Evolutionary conservation across 2,797 vertebrate genomes (phyloP), one percentile per base, ranked within the genome.

Genomic region (Merluccius polli): DNA sequence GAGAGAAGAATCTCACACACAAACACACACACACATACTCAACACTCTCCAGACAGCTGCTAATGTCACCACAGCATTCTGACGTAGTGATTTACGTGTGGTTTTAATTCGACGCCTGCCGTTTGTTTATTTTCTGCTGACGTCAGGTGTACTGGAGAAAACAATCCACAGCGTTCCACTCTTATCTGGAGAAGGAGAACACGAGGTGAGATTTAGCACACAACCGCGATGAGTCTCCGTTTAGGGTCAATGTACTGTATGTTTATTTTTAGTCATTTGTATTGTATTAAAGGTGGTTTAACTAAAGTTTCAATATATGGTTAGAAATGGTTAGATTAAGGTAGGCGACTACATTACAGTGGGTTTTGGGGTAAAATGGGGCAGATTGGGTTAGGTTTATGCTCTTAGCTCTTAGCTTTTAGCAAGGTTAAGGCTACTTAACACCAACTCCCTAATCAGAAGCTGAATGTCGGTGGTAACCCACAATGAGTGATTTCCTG

Each of bases 131-230:
- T 44, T 82, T 27, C n/a, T 63, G 52, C 52, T 63, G 52, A 24
- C 3, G 79, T 65, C 81, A 99, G 97, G 86, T 83, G 16, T 89
- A 93, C 88, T 95, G 93, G 93, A 95, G 95, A 87, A 96, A 95
- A 73, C 94, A 95, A 77, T 73, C 82, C 1, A 76, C 92, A 77
- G 90, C 90, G 32, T 94, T 96, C 33, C 91, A 75, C 80, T 84
- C 87, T 1, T 96, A 93, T 90, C 87, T 90, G 82, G 93, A 95
- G 82, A 94, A 91, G 77, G 94, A 95, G 81, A 89, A 86, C 18
- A 90, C 77, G 70, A 96, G 97, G 97, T 99, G 81, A 94, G 93
- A 91, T 75, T 73, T 63, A 29, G 15, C 0, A 11, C 11, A 44
- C 15, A 31, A 21, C 21, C 15, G 41, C 4, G 13, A 35, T 73